Evolutionary conservation across 2,797 vertebrate genomes (phyloP).

Genomic region (Platalea minor): DNA sequence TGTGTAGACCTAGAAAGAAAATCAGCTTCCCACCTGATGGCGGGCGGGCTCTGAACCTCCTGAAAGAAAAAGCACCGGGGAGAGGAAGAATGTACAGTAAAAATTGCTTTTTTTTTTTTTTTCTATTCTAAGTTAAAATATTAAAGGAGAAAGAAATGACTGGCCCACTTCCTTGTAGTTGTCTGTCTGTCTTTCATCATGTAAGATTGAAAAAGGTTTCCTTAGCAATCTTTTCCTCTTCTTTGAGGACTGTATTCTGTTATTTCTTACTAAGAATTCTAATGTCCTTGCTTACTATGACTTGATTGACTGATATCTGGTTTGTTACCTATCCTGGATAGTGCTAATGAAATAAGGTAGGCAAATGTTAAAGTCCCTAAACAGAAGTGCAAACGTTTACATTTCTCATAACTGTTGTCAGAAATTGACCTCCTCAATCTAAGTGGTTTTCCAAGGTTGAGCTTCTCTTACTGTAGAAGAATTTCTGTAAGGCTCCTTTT

Average conservation of each 20-base stretch:
- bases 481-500: neutral
- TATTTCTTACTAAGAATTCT: neutral
- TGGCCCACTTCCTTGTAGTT: neutral
- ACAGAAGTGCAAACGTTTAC: neutral
- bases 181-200: neutral
- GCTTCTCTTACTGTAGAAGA: neutral
- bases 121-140: neutral
- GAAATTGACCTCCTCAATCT: neutral
- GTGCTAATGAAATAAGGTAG: neutral
- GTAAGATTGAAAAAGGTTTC: neutral
- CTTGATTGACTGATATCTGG: neutral
- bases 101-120: neutral
- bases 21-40: neutral
- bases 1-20: neutral
- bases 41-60: neutral
- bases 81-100: constrained; percentile 8
- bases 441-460: neutral
- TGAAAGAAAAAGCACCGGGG: neutral
- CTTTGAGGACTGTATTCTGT: neutral
- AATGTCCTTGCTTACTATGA: neutral
- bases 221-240: neutral
- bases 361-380: neutral
- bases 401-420: neutral
- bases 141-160: neutral
- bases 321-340: neutral